Evolutionary conservation across 2,113 vertebrate species (phyloP).

Genomic region (Paradisaea rubra): DNA sequence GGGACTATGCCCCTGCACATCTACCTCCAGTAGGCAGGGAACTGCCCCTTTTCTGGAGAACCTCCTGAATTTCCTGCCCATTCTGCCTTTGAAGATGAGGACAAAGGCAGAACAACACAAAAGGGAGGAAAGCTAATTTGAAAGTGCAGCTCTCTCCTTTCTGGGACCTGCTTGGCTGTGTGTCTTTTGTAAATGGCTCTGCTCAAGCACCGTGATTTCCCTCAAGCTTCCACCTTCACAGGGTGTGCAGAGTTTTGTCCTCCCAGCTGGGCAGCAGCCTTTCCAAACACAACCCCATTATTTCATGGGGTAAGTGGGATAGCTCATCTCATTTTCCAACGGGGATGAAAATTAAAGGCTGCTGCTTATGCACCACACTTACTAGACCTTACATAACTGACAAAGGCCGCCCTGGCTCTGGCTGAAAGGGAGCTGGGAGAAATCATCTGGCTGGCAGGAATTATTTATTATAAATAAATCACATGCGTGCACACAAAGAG

Average conservation of each 20-base stretch:
- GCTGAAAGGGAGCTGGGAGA: conserved; percentile 27
- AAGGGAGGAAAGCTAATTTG: background rate
- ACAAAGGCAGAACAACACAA: background rate
- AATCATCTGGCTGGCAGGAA: conserved; percentile 48
- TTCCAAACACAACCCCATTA: conserved; percentile 15
- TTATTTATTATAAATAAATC: conserved; percentile 40
- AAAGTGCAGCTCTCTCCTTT: background rate
- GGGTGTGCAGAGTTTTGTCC: background rate
- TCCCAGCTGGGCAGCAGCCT: conserved; percentile 3
- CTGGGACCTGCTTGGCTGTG: background rate
- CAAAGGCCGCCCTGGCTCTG: background rate
- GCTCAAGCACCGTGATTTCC: background rate
- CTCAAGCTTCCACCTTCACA: background rate
- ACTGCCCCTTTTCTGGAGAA: background rate
- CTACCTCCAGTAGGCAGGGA: background rate
- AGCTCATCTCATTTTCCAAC: background rate
- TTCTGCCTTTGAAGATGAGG: background rate
- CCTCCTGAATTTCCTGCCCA: background rate
- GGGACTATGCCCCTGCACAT: background rate
- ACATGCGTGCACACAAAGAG: background rate
- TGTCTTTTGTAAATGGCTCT: background rate
- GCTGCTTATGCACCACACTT: background rate
- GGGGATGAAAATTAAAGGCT: conserved; percentile 35
- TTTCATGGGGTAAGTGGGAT: background rate
- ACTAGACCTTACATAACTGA: background rate